Base-by-base conservation (phyloP, 2,888 invertebrate species). In the Drosophila neonasuta region DNA sequence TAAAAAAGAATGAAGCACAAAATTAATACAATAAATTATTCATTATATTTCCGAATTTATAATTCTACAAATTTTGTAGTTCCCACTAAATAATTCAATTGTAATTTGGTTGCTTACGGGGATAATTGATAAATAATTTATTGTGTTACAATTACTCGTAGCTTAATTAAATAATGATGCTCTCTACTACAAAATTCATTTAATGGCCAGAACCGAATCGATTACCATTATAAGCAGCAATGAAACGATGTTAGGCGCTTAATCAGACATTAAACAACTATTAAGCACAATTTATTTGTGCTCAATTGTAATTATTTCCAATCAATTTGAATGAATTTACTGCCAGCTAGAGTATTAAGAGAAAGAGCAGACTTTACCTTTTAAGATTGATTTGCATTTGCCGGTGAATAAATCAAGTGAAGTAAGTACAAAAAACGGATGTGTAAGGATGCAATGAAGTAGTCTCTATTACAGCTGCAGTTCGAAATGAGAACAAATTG, bases 321-420 rank as follows among this genome's bases (percentile, higher is more conserved):
- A 41, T 41, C 39, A 41, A 41, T 41, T 41, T 13, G 15, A 41
- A 41, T 41, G 39, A 41, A 41, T 41, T 41, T 41, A 41, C 8
- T 13, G 13, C 39, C 39, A 8, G 36, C 11, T 8, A 41, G 15
- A 41, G 39, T 13, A 41, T 41, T 8, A 41, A 39, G 39, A 32
- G 30, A 32, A 9, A 36, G 9, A 9, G 30, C 11, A n/a, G 36
- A 36, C 36, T 36, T 36, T 36, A n/a, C 2, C 7, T 15, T 2
- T 1, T 7, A 41, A 41, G 15, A 41, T 41, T 41, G 39, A 41
- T 41, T 41, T 41, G 39, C 13, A 13, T 15, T 41, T 8, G 39
- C 7, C 5, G 15, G 8, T 41, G 15, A 2, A 41, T 41, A 41
- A 41, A 41, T 41, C 39, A 41, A 6, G 13, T 13, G 39, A 15